Evolutionary conservation across 2,888 invertebrate species (phyloP), one percentile per base, ranked within the genome.

Genomic region (Lordiphosa fenestrarum): DNA sequence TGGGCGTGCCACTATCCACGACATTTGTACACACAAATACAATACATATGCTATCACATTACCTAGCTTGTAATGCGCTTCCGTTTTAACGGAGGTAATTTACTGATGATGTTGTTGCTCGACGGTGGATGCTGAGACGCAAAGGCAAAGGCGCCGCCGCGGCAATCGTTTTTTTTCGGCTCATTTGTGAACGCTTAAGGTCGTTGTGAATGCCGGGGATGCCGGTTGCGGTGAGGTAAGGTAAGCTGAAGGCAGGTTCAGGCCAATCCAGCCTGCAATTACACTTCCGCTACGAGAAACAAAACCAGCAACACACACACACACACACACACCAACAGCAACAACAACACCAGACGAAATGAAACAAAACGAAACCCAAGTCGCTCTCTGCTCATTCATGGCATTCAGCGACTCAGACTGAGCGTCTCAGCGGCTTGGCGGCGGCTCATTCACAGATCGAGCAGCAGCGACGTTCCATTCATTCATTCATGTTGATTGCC

Each of bases 401-500:
- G 46, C 15, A 15, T 15, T 15, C 15, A 15, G 15, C 58, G 51
- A 54, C 48, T 35, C 56, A 33, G 38, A 41, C 33, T 39, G 30
- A n/a, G 36, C 21, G 41, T 42, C 25, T 30, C 33, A 52, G 54
- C 38, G 57, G 39, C 39, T 51, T n/a, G 30, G 36, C 42, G 50
- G 44, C 13, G 63, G 50, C 66, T 65, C 63, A 63, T 63, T 63
- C 63, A 63, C 63, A 65, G 62, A 38, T 33, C 44, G 53, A 53
- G 53, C 25, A 35, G 46, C 46, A 35, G 33, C 46, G 50, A 36
- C 52, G 66, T 72, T 63, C 63, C 75, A 75, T 69, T 76, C 82
- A 77, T 82, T 82, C 82, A 77, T 82, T 68, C 83, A 74, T 71
- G 73, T 75, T 80, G 84, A 84, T 84, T 77, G 68, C 82, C 82